Evolutionary conservation across 2,797 vertebrate genomes (phyloP).

Genomic region (Hafferia zeledoni): DNA sequence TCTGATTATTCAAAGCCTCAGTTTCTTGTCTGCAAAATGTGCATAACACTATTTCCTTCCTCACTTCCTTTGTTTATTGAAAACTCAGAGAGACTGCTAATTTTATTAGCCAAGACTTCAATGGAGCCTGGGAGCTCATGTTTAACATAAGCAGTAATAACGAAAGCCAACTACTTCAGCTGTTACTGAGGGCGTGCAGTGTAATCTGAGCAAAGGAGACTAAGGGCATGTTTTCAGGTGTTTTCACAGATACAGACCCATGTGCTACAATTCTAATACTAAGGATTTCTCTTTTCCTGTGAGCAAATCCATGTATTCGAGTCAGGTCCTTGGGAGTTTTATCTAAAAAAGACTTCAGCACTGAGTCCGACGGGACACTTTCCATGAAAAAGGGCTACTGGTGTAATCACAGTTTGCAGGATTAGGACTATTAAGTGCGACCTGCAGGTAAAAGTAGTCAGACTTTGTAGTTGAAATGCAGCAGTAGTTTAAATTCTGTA

Average conservation of each 20-base stretch:
- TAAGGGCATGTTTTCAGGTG: background rate
- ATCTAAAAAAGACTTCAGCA: background rate
- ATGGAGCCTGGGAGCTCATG: background rate
- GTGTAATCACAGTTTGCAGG: background rate
- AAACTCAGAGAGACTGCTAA: background rate
- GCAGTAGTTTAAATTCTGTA: background rate
- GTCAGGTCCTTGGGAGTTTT: background rate
- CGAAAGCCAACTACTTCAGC: background rate
- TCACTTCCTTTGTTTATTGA: background rate
- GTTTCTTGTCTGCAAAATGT: background rate
- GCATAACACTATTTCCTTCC: background rate
- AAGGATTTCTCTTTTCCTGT: background rate
- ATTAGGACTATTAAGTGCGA: background rate
- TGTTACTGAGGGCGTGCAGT: background rate
- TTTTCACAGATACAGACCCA: background rate
- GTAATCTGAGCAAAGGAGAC: background rate
- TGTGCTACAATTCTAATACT: background rate
- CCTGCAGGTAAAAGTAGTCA: background rate
- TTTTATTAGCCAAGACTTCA: background rate
- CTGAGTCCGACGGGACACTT: background rate
- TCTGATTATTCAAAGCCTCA: background rate
- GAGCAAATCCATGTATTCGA: background rate
- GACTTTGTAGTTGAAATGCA: background rate
- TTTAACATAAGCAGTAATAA: background rate
- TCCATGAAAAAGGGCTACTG: background rate